Conservation (phyloP, 2,888 invertebrate genomes). For the Linyphia triangularis region DNA sequence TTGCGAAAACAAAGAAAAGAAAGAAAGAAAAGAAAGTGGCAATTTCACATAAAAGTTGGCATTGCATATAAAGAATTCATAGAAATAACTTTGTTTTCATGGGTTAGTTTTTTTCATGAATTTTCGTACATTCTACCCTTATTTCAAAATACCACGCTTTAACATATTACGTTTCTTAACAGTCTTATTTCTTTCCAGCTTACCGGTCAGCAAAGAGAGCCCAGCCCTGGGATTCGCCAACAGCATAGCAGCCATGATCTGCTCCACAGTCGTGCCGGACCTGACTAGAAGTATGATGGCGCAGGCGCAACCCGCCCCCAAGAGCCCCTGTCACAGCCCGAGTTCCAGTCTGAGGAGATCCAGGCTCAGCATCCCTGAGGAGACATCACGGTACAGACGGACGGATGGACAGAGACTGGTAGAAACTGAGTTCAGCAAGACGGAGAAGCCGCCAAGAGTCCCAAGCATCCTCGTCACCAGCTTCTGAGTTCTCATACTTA, state of each 20-base stretch:
- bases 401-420: not conserved
- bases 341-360: conserved; percentile 69
- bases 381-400: conserved; percentile 25
- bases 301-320: not conserved
- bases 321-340: conserved; percentile 71
- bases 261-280: conserved; percentile 66
- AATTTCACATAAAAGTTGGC: no score
- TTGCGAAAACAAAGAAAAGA: no score
- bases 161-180: no score
- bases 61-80: no score
- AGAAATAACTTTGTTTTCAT: no score
- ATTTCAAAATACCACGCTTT: no score
- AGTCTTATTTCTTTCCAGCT: conserved; percentile 43
- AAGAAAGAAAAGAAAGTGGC: no score
- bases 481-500: conserved; percentile 50
- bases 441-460: conserved; percentile 40
- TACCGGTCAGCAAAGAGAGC: conserved; percentile 76
- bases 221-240: conserved; percentile 74
- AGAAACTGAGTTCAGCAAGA: conserved; percentile 34
- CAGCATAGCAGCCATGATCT: conserved; percentile 61
- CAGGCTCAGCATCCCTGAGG: conserved; percentile 71
- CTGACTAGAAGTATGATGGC: conserved; percentile 24
- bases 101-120: no score
- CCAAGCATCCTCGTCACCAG: conserved; percentile 76
- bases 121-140: no score